Evolutionary conservation across 2,888 invertebrate genomes (phyloP), one percentile per base, ranked within the genome.

Genomic region (Papilio gigon): DNA sequence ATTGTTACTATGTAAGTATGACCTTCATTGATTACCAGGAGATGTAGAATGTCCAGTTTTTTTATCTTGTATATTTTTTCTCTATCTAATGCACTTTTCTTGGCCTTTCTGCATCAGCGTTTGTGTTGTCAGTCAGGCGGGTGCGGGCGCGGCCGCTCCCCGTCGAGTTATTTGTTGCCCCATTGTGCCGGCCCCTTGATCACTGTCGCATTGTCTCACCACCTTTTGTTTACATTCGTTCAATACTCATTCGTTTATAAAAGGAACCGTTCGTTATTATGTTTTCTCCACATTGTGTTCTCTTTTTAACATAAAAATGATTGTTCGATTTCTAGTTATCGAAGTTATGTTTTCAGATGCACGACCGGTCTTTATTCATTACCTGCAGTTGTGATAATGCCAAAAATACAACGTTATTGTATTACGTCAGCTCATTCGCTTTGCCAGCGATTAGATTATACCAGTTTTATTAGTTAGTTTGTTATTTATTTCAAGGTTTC

Each of bases 101-200:
- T 83, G 77, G 77, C 78, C 81, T 82, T 82, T 82, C 83, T 82
- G 81, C 77, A 80, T 81, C 78, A 71, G 73, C 84, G 86, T 89
- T 90, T 90, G 90, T 90, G 82, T 86, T 90, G 90, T 90, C 89
- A 89, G 85, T 90, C 88, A 88, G 77, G 74, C 76, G 81, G 78
- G 79, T 82, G 79, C 77, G 80, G 78, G 78, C 80, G 78, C 78
- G 81, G 83, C 79, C 82, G 81, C 84, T 87, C 85, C 85, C 83
- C 81, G 75, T 80, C 77, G 82, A 86, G 85, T 88, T 89, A 89
- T 89, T 88, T 87, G 90, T 90, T 89, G 81, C 82, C 82, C 86
- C 81, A 90, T 90, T 91, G 90, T 91, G 78, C 80, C 80, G 80
- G 78, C 79, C 80, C 77, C 81, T 81, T 83, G 84, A 86, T 88